phyloP scores from a whole-genome alignment of 2,888 invertebrate genomes.

The Melipona bicolor region DNA sequence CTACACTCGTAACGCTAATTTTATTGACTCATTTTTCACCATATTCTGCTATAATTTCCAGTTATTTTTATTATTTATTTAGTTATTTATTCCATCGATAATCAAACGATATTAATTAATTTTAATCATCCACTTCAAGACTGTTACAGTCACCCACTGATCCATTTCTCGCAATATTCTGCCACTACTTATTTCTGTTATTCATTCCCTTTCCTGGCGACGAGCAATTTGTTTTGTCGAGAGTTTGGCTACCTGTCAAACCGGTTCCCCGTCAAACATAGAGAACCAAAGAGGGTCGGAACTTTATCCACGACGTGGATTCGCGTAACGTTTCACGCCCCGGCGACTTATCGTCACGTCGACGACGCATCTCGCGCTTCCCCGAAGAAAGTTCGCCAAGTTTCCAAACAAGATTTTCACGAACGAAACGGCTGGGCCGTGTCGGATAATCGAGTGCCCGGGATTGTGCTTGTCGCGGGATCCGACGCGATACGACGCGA shows the following conservation, averaged over 20 bases:
- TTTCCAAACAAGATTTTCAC: not conserved
- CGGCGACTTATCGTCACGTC: slow-evolving; percentile 33
- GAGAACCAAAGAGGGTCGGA: slow-evolving; percentile 20
- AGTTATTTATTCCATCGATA: too few relatives aligned
- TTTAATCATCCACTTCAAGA: too few relatives aligned
- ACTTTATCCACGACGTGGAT: slow-evolving; percentile 35
- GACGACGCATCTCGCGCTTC: not conserved
- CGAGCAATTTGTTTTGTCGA: slow-evolving; percentile 33
- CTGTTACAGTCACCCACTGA: too few relatives aligned
- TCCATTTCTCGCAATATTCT: too few relatives aligned
- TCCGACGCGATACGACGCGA: not conserved
- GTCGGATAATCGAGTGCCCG: slow-evolving; percentile 28
- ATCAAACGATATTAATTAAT: too few relatives aligned
- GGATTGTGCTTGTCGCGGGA: not conserved
- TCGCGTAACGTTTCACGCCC: slow-evolving; percentile 47
- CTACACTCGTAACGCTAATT: too few relatives aligned
- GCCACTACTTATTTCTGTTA: too few relatives aligned
- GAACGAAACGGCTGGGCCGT: slow-evolving; percentile 16
- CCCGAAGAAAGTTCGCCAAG: not conserved
- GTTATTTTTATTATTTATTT: too few relatives aligned
- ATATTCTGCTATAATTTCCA: too few relatives aligned
- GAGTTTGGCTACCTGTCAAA: slow-evolving; percentile 4
- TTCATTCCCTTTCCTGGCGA: too few relatives aligned
- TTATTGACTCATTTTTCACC: too few relatives aligned
- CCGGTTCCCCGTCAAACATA: slow-evolving; percentile 4